Evolutionary conservation across 2,797 vertebrate genomes (phyloP).

Genomic region (Acanthopagrus latus): DNA sequence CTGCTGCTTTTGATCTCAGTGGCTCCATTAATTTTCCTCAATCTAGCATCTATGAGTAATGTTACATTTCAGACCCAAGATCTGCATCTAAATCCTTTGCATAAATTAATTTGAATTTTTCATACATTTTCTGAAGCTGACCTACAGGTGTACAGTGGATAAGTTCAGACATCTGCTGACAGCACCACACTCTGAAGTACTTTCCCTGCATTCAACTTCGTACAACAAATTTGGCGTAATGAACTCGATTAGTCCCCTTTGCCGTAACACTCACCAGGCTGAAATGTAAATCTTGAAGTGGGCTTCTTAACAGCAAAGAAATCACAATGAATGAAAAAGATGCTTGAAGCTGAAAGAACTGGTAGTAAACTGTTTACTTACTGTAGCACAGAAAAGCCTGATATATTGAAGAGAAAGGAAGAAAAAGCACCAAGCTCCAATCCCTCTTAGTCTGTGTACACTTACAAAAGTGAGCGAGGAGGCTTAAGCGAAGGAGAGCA

Average conservation of each 20-base stretch:
- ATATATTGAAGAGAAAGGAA: slow-evolving; percentile 50
- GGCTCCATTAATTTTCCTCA: background rate
- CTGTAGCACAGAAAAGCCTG: slow-evolving; percentile 52
- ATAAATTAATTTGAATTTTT: background rate
- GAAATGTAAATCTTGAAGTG: slow-evolving; percentile 7
- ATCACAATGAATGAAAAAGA: slow-evolving; percentile 57
- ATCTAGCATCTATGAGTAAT: background rate
- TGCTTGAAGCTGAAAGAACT: slow-evolving; percentile 21
- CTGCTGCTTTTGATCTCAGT: background rate
- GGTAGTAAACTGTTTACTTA: slow-evolving; percentile 72
- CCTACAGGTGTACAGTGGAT: background rate
- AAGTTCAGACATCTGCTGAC: background rate
- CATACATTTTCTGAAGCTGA: background rate
- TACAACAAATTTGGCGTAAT: slow-evolving; percentile 19
- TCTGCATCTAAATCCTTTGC: background rate
- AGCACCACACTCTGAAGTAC: background rate
- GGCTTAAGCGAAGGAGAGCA: slow-evolving; percentile 44
- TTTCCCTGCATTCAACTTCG: background rate
- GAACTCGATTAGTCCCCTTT: slow-evolving; percentile 8
- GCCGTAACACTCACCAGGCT: slow-evolving; percentile 8
- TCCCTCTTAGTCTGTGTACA: slow-evolving; percentile 69
- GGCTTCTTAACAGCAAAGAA: background rate
- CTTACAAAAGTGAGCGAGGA: slow-evolving; percentile 62
- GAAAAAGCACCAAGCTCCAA: slow-evolving; percentile 63
- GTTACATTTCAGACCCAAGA: background rate